Percentiles rank a stretch among this genome's conserved stretches.
Evolutionary conservation across 2,113 vertebrate species (phyloP).

Genomic region (Tapirus terrestris): DNA sequence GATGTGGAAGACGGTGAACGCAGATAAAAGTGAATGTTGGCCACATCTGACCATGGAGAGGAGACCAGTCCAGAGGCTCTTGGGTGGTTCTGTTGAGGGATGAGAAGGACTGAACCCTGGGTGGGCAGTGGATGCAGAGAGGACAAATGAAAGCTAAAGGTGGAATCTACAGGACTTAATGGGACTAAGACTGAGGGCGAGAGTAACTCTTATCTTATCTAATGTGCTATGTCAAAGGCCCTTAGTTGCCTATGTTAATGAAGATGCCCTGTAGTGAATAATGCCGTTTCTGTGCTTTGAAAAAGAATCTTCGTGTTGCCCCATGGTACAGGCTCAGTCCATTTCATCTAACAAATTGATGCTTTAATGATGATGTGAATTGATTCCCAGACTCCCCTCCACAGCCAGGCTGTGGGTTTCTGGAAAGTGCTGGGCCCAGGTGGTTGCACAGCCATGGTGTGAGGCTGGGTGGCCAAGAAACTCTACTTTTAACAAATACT

Average conservation of each 20-base stretch:
- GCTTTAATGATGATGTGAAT: neutral
- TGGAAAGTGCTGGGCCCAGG: neutral
- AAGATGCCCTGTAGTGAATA: neutral
- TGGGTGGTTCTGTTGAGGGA: neutral
- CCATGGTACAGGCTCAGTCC: neutral
- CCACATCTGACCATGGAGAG: neutral
- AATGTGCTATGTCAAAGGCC: neutral
- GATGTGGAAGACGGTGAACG: neutral
- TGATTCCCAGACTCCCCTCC: neutral
- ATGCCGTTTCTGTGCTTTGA: conserved; percentile 1
- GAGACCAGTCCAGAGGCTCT: neutral
- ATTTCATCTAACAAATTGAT: conserved; percentile 11
- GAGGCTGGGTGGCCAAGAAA: neutral
- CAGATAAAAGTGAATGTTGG: neutral
- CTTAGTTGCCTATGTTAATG: conserved; percentile 17
- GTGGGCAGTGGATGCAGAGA: neutral
- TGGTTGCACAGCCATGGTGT: neutral
- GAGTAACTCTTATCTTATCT: neutral
- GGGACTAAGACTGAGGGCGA: neutral
- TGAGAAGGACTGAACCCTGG: neutral
- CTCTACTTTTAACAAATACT: neutral
- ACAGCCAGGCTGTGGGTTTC: neutral
- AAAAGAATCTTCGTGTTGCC: conserved; percentile 4
- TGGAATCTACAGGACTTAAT: neutral
- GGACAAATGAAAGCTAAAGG: neutral